phyloP scores from a whole-genome alignment of 2,113 vertebrate species.

The Eolophus roseicapilla region DNA sequence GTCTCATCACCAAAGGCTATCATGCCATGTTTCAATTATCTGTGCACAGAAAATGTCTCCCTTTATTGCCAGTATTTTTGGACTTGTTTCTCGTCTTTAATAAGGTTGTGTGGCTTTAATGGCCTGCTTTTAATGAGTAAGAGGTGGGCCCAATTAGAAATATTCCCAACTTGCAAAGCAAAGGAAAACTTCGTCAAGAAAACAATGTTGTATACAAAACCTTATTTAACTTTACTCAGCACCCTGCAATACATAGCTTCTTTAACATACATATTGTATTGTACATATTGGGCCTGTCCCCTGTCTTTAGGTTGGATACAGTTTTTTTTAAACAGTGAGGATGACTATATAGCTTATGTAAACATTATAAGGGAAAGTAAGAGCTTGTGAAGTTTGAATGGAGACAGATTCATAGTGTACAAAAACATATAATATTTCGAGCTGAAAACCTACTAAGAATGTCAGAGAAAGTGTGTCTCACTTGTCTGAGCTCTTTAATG shows the following conservation, averaged over 20 bases:
- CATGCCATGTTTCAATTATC: conserved; percentile 16
- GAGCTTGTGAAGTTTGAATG: background rate
- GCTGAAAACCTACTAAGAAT: background rate
- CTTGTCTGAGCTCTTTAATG: background rate
- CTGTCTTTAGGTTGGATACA: background rate
- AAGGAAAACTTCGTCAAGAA: background rate
- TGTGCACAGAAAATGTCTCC: background rate
- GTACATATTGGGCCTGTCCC: background rate
- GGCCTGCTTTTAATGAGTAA: background rate
- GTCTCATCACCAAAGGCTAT: background rate
- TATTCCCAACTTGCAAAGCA: background rate
- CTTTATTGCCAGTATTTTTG: background rate
- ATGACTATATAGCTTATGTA: background rate
- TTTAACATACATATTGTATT: background rate
- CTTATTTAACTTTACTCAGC: background rate
- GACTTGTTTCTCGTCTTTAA: background rate
- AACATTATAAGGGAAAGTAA: background rate
- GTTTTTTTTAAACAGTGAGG: background rate
- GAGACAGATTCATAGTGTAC: background rate
- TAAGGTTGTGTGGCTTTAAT: background rate
- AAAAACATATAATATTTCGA: background rate
- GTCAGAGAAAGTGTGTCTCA: background rate
- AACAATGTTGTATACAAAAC: background rate
- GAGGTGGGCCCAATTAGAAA: background rate
- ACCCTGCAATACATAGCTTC: background rate